These are phyloP conservation scores for Pseudococcus jackbeardsleyi DNA, from an alignment of 2,888 invertebrate genomes.

Conservation along the genomic window DNA sequence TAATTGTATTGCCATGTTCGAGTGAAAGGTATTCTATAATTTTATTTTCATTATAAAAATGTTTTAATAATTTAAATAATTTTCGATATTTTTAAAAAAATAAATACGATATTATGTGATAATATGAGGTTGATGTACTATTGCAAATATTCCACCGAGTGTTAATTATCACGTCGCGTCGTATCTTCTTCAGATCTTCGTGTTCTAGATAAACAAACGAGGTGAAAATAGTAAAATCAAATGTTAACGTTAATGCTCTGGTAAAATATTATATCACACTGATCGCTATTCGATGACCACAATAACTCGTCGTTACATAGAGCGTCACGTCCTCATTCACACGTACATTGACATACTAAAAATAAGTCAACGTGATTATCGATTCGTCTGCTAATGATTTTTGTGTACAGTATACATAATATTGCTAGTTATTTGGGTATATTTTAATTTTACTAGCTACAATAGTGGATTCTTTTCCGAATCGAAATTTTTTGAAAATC, in stretches of 20 bases:
- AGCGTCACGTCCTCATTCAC: conserved; percentile 14
- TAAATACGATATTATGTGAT: not conserved
- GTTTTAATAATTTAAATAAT: not conserved
- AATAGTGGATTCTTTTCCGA: not conserved
- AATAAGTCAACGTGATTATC: not conserved
- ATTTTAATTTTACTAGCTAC: no score
- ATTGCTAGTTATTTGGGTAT: not conserved
- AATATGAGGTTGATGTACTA: not conserved
- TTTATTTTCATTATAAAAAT: not conserved
- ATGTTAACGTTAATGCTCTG: not conserved
- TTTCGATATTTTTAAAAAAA: not conserved
- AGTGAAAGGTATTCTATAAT: not conserved
- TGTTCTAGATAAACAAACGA: not conserved
- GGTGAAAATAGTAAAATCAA: not conserved
- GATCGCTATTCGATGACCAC: not conserved
- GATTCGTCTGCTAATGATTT: not conserved
- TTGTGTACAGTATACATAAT: not conserved
- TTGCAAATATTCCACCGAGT: not conserved
- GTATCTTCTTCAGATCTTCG: not conserved
- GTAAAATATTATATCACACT: not conserved
- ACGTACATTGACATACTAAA: not conserved
- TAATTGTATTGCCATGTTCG: not conserved
- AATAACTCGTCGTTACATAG: not conserved
- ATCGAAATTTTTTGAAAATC: no score
- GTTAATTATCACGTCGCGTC: not conserved